Evolutionary conservation across 2,888 invertebrate species (phyloP).

Genomic region (Parasteatoda lunata): DNA sequence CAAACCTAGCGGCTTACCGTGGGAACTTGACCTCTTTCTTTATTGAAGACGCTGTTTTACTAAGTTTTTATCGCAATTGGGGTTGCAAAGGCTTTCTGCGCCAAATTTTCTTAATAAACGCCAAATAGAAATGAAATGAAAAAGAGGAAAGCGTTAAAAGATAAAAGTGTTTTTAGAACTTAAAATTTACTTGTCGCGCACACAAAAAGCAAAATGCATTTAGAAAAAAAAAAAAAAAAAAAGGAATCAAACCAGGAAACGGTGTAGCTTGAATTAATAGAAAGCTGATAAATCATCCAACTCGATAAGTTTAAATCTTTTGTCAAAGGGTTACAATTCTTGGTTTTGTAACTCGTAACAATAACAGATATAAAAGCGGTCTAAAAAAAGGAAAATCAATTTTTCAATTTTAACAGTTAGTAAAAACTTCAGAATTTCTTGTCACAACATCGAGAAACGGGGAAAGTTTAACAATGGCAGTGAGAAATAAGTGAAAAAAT

Average conservation of each 20-base stretch:
- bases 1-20: constrained; percentile 64
- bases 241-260: no score
- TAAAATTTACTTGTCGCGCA: no score
- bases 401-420: constrained; percentile 38
- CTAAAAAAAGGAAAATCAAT: constrained; percentile 43
- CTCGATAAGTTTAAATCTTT: background rate
- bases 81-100: constrained; percentile 30
- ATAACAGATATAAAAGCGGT: constrained; percentile 22
- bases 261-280: no score
- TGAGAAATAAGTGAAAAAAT: background rate
- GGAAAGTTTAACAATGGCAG: background rate
- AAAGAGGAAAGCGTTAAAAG: no score
- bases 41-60: constrained; percentile 60
- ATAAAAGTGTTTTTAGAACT: no score
- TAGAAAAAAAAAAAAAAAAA: no score
- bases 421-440: constrained; percentile 12
- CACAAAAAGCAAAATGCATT: no score
- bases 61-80: constrained; percentile 55
- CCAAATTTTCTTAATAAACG: constrained; percentile 25
- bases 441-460: constrained; percentile 57
- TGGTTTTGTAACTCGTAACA: constrained; percentile 13
- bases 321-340: constrained; percentile 32
- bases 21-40: constrained; percentile 64
- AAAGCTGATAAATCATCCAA: constrained; percentile 1
- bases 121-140: constrained; percentile 3